Evolutionary conservation across 2,113 vertebrate species (phyloP).

Genomic region (Pelodiscus sinensis): DNA sequence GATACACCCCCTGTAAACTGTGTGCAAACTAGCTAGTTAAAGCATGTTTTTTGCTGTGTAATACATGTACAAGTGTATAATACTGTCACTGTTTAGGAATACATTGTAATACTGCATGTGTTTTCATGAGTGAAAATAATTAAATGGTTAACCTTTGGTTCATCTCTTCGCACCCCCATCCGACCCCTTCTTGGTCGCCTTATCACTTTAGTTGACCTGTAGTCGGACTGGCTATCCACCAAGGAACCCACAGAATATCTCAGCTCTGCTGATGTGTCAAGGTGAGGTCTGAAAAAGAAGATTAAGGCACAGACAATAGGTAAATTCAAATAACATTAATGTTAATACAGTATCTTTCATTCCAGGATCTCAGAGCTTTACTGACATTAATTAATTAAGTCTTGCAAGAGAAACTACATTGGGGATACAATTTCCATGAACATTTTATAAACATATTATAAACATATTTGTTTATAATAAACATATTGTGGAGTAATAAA

Average conservation of each 20-base stretch:
- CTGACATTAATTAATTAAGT: neutral
- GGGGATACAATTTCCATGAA: neutral
- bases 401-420: neutral
- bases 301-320: neutral
- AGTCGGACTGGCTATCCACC: conserved; percentile 94
- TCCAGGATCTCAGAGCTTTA: neutral
- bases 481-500: neutral
- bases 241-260: conserved; percentile 93
- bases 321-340: neutral
- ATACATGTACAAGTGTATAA: neutral
- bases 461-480: neutral
- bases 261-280: conserved; percentile 92
- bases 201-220: conserved; percentile 94
- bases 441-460: rapidly evolving
- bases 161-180: conserved; percentile 87
- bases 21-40: neutral
- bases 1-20: neutral
- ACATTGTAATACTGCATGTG: neutral
- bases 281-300: conserved; percentile 84
- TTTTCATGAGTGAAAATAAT: neutral
- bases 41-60: neutral
- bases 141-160: conserved; percentile 86
- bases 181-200: conserved; percentile 91
- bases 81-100: neutral
- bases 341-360: neutral